A percentile compares a stretch with the other conserved stretches of the same genome.
Evolutionary conservation across 1,140 invertebrate genomes (phyloP).

Genomic region (Diorhabda carinulata): DNA sequence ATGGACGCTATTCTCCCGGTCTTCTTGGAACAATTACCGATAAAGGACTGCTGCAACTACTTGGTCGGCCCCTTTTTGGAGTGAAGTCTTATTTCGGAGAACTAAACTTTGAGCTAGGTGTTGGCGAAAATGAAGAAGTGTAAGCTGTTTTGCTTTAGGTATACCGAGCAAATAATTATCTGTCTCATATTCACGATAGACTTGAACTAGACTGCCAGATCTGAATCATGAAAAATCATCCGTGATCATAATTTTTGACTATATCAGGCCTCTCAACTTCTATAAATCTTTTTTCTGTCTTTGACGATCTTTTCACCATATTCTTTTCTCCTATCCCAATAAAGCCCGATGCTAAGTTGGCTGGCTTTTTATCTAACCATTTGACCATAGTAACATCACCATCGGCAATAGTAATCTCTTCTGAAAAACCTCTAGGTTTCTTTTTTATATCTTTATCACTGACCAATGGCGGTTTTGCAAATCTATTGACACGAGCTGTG

Average conservation of each 20-base stretch:
- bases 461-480: slow-evolving; percentile 40
- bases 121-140: background rate
- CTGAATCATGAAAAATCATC: slow-evolving; percentile 11
- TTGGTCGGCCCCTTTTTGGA: too few species aligned
- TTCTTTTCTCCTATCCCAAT: slow-evolving; percentile 44
- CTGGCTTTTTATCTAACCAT: slow-evolving; percentile 43
- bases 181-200: slow-evolving; percentile 20
- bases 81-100: background rate
- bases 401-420: slow-evolving; percentile 43
- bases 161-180: slow-evolving; percentile 3
- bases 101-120: background rate
- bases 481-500: slow-evolving; percentile 44
- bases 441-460: slow-evolving; percentile 45
- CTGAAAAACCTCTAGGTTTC: slow-evolving; percentile 41
- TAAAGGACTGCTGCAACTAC: background rate
- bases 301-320: slow-evolving; percentile 43
- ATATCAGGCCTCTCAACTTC: slow-evolving; percentile 30
- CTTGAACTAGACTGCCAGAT: slow-evolving; percentile 14
- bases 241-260: slow-evolving; percentile 24
- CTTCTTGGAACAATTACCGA: background rate
- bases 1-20: too few species aligned
- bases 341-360: slow-evolving; percentile 46
- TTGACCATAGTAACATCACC: slow-evolving; percentile 41
- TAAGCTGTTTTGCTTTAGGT: background rate
- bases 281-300: slow-evolving; percentile 32